Base-by-base conservation (phyloP, 2,113 vertebrate species). In the Labeo rohita region DNA sequence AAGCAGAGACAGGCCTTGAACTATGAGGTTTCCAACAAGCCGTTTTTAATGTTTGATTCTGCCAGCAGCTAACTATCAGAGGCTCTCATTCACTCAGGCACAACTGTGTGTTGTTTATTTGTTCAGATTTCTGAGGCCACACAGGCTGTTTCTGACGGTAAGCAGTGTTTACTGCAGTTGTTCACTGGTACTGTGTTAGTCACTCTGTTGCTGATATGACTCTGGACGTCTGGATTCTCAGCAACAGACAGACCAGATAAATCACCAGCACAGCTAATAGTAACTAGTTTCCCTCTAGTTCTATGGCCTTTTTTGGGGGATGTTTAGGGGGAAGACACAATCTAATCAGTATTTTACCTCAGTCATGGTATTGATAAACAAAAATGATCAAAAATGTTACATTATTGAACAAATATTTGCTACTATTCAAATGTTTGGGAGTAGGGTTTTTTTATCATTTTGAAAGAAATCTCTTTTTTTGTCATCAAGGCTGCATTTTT, bases 41-140 rank as follows among this genome's bases (percentile, higher is more conserved):
- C 34, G 23, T 52, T 0, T 83, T 65, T 80, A 63, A 70, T 81
- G 70, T 88, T 43, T 21, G 16, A 45, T 43, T 43, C 8, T 72
- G 66, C 66, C 68, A 72, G 36, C 36, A 72, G 68, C 3, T 43
- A 72, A 10, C 43, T 21, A 73, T 47, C 70, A 12, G 39, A 47
- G 70, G 21, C 18, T 73, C 39, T n/a, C 18, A 0, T 45, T 73
- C 8, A 1, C 18, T 45, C 39, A 68, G 34, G 3, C 65, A 39
- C 8, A 28, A 70, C 66, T 39, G 63, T 43, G 34, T 45, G 36
- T 18, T 16, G 36, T 70, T 39, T 16, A 39, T 70, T 70, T 39
- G 61, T 65, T 28, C 10, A 34, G 23, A 65, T 28, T 12, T 6
- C 0, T 65, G 63, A 65, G 34, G 66, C 36, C 66, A 72, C 68